Evolutionary conservation across 1,140 invertebrate genomes (phyloP).

Genomic region (Coboldia fuscipes): DNA sequence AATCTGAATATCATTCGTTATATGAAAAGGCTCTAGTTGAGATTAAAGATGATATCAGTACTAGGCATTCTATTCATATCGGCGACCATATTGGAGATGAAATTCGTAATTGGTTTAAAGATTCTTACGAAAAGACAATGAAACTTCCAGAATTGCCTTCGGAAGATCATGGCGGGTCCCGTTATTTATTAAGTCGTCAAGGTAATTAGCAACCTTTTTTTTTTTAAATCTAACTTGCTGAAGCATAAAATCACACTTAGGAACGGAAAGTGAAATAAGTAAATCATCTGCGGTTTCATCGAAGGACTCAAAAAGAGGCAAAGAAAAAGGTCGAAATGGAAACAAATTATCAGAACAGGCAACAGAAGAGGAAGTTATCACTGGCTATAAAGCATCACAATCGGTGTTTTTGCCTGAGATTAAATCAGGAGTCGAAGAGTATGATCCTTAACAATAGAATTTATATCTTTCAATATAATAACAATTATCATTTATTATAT

Average conservation of each 20-base stretch:
- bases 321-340: slow-evolving; percentile 33
- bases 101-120: slow-evolving; percentile 64
- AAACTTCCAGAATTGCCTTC: slow-evolving; percentile 80
- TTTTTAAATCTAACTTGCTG: too few relatives aligned
- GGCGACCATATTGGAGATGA: slow-evolving; percentile 67
- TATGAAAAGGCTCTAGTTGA: slow-evolving; percentile 34
- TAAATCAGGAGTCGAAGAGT: slow-evolving; percentile 35
- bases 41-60: slow-evolving; percentile 33
- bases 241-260: too few relatives aligned
- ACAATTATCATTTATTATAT: slow-evolving; percentile 2
- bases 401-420: slow-evolving; percentile 34
- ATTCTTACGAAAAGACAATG: slow-evolving; percentile 55
- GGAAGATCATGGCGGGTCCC: slow-evolving; percentile 72
- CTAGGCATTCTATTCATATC: slow-evolving; percentile 38
- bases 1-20: slow-evolving; percentile 31
- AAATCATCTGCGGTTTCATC: slow-evolving; percentile 54
- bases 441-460: slow-evolving; percentile 5
- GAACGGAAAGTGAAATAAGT: slow-evolving; percentile 49
- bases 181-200: slow-evolving; percentile 56
- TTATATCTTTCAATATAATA: not conserved
- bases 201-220: slow-evolving; percentile 24
- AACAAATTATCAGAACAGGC: slow-evolving; percentile 26
- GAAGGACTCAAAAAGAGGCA: slow-evolving; percentile 51
- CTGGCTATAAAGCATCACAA: slow-evolving; percentile 27
- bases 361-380: slow-evolving; percentile 32